phyloP scores from a whole-genome alignment of 2,888 invertebrate genomes.

The Lithophane socia region DNA sequence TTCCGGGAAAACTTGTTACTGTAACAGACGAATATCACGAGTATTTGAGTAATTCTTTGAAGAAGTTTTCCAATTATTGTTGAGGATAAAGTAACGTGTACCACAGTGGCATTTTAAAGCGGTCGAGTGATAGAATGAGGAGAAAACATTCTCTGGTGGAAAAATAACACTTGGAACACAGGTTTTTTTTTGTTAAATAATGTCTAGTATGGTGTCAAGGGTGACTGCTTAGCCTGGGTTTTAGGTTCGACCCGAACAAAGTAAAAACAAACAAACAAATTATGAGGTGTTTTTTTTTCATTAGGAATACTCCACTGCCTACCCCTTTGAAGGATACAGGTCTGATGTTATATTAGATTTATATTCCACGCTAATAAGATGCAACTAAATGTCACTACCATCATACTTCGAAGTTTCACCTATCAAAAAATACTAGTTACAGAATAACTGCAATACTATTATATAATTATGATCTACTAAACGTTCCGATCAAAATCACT shows the following conservation, averaged over 20 bases:
- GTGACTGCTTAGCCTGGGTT: no score
- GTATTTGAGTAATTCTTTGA: conserved; percentile 11
- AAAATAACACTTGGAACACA: neutral
- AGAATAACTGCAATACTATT: conserved; percentile 7
- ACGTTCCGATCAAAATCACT: conserved; percentile 41
- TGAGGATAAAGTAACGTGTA: conserved; percentile 16
- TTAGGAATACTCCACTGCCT: no score
- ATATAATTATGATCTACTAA: conserved; percentile 37
- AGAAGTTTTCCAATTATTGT: conserved; percentile 30
- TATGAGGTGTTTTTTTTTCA: no score
- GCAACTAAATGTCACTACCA: no score
- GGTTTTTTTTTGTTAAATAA: no score
- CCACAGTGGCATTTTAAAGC: neutral
- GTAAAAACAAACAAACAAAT: no score
- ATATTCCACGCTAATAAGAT: no score
- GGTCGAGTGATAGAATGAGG: neutral
- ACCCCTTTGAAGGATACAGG: no score
- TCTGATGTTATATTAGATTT: no score
- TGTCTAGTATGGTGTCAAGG: no score
- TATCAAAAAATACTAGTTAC: neutral
- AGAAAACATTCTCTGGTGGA: neutral
- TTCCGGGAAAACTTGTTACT: conserved; percentile 17
- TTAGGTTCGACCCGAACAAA: no score
- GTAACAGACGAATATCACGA: neutral
- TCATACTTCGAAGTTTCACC: no score